Conservation (phyloP, 2,797 vertebrate species). For the Sitta carolinensis region DNA sequence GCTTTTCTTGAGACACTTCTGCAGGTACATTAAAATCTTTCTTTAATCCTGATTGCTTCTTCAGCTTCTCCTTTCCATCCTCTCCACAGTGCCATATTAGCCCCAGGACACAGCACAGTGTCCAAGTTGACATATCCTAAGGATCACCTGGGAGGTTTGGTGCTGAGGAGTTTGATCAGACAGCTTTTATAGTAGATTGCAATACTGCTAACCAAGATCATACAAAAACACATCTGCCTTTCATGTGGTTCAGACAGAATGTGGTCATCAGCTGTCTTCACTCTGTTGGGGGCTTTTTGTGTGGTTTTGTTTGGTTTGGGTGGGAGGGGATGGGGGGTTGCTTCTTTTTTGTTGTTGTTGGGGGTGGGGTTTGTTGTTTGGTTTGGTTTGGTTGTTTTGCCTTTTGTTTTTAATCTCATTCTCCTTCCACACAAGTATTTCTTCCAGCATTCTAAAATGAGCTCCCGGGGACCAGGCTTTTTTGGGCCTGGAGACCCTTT, state of each 20-base stretch:
- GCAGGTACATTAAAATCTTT: not conserved
- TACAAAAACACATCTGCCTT: not conserved
- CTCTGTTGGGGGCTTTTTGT: not conserved
- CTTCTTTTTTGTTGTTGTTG: not conserved
- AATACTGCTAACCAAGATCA: not conserved
- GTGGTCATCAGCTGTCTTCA: not conserved
- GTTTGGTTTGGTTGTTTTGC: not conserved
- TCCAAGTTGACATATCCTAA: not conserved
- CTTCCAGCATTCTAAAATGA: not conserved
- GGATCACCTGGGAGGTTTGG: not conserved
- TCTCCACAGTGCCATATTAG: not conserved
- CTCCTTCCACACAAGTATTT: not conserved
- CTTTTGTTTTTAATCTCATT: not conserved
- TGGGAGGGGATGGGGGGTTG: rapidly evolving
- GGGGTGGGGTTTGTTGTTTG: not conserved
- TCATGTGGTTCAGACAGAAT: not conserved
- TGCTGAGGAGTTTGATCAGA: not conserved
- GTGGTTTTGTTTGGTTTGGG: not conserved
- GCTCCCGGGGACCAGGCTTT: not conserved
- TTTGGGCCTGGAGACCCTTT: not conserved
- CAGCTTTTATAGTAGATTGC: not conserved
- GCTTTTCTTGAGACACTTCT: not conserved
- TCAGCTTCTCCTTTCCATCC: not conserved
- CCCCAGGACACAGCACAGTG: not conserved
- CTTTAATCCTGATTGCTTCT: not conserved